Evolutionary conservation across 2,888 invertebrate species (phyloP).

Genomic region (Erebia ligea): DNA sequence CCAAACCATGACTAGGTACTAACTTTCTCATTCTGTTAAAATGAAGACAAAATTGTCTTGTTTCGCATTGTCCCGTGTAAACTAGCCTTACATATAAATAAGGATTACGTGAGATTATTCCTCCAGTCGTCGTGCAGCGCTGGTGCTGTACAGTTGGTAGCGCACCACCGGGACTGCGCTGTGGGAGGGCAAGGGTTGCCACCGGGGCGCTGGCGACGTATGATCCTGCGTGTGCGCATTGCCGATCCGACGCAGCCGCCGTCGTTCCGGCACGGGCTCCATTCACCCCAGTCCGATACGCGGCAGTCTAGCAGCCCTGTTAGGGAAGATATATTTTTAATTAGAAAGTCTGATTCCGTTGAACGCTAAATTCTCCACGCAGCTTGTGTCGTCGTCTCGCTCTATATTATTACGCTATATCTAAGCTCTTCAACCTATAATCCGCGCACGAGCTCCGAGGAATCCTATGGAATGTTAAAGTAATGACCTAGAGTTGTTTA

Average conservation of each 20-base stretch:
- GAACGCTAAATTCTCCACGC: constrained; percentile 57
- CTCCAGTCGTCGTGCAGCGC: constrained; percentile 63
- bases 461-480: too few species aligned
- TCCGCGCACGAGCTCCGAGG: too few species aligned
- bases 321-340: constrained; percentile 46
- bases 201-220: constrained; percentile 90
- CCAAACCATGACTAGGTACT: not conserved
- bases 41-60: constrained; percentile 8
- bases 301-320: constrained; percentile 89
- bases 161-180: constrained; percentile 94
- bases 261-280: constrained; percentile 93
- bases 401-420: too few species aligned
- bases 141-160: constrained; percentile 81
- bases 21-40: not conserved
- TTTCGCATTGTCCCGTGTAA: constrained; percentile 7
- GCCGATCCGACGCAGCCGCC: constrained; percentile 96
- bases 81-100: constrained; percentile 30
- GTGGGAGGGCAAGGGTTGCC: constrained; percentile 93
- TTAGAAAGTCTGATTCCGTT: constrained; percentile 53
- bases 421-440: too few species aligned
- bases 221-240: constrained; percentile 89
- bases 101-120: constrained; percentile 73
- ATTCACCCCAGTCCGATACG: constrained; percentile 93
- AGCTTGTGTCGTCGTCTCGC: constrained; percentile 73
- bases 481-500: too few species aligned